Base-by-base conservation (phyloP, 1,140 invertebrate species). In the Drosophila paulistorum region DNA sequence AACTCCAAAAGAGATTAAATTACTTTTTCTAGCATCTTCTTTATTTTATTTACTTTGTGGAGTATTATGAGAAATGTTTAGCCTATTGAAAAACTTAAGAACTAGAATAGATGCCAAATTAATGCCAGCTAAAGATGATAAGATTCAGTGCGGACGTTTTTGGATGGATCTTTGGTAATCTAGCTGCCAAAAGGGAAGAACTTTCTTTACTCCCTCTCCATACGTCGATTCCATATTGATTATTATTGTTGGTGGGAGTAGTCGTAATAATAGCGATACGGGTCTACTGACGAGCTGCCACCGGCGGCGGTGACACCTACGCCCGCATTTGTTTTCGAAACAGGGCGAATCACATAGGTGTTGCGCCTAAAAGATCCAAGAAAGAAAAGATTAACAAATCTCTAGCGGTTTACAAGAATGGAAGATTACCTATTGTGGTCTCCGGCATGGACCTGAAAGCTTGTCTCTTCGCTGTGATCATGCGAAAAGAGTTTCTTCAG, bases 401-500 rank as follows among this genome's bases (percentile, higher is more conserved):
- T 30, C 30, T 30, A 30, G 30, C 5, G 0, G 6, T 7, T 30
- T 30, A 30, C 30, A 30, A 30, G 30, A 26, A 26, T 0, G 9
- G 10, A 14, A n/a, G 71, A 73, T 93, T 76, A 94, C 94, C 94
- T 94, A 91, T 94, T 94, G 87, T 94, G 94, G 74, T 94, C 94
- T 76, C 94, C 94, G 73, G 94, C 94, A 70, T 95, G 94, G 45
- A 95, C 94, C 90, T 95, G 94, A 92, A 95, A 94, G 65, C 94
- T 94, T 13, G 94, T 94, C 81, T 94, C 93, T 41, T 94, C 93
- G 59, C 93, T 90, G 51, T 93, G 91, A 71, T 95, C 94, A 58
- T 94, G 94, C 62, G 94, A 94, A 91, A 95, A 95, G 67, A 95
- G 92, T 86, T 95, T 95, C 92, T 95, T 95, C 30, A 95, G 92